Evolutionary conservation across 2,888 invertebrate genomes (phyloP), one percentile per base, ranked within the genome.

Genomic region (Limenitis camilla): DNA sequence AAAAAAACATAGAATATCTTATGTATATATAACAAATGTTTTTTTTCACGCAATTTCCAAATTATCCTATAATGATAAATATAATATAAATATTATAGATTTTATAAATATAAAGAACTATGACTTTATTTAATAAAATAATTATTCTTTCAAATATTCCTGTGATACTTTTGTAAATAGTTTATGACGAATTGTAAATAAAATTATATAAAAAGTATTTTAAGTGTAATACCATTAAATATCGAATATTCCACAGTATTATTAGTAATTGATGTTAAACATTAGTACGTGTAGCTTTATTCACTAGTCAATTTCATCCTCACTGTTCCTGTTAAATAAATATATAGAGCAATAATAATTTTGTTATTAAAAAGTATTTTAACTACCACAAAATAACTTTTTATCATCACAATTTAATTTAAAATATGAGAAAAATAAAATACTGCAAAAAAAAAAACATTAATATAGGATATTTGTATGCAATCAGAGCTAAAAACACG

Each of bases 111-210:
- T 2, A 41, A 30, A 30, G 29, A n/a, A n/a, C n/a, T 28, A 41
- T 10, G 30, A 41, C 28, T 29, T 10, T 11, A 19, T 29, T 5
- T 33, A 10, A 45, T 29, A 45, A 35, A 35, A 36, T 36, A 10
- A 36, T 29, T 36, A 36, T 8, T 29, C 10, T 8, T 45, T 45
- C 35, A 45, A 45, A 63, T 67, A 78, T 68, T 79, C 80, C 81
- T 82, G 81, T 82, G 81, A 82, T 82, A 80, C 74, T 78, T 77
- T 74, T 78, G 76, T 78, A 78, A 61, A 76, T 78, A 75, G 55
- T 61, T 59, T 62, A 65, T 65, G 65, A 59, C 19, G 19, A 50
- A 43, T 50, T 42, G 40, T 45, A 45, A 30, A 35, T 51, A 45
- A 29, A 9, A 33, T 28, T 6, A 44, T n/a, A 19, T 33, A 40